These are phyloP conservation scores for Papilio polytes DNA, from an alignment of 1,140 invertebrate genomes.

Conservation along the genomic window DNA sequence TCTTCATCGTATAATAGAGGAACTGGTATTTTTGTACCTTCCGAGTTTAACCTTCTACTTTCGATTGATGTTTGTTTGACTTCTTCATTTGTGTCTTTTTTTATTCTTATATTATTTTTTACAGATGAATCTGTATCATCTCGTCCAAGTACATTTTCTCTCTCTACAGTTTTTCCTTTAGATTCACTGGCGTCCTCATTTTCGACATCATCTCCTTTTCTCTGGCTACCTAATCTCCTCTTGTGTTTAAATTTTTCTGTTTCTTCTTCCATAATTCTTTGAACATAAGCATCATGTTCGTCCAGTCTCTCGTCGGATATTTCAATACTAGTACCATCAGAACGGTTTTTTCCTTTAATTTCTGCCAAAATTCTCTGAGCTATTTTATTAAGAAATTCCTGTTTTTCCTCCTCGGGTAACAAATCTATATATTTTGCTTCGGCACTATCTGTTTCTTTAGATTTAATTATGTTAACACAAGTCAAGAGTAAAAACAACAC, in stretches of 20 bases:
- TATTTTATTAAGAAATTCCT: slow-evolving; percentile 63
- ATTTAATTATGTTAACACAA: slow-evolving; percentile 43
- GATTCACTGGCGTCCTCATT: neutral
- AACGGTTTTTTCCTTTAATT: slow-evolving; percentile 50
- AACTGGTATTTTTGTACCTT: slow-evolving; percentile 29
- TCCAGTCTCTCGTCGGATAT: slow-evolving; percentile 61
- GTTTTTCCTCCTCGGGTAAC: slow-evolving; percentile 66
- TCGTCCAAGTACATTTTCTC: slow-evolving; percentile 37
- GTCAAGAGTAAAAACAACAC: slow-evolving; percentile 50
- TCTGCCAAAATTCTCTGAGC: slow-evolving; percentile 66
- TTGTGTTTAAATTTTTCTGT: slow-evolving; percentile 54
- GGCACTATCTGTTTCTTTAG: slow-evolving; percentile 48
- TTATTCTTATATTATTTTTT: slow-evolving; percentile 30
- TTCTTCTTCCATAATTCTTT: slow-evolving; percentile 65
- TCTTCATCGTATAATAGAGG: slow-evolving; percentile 35
- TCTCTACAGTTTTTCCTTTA: slow-evolving; percentile 20
- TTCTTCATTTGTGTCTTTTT: slow-evolving; percentile 44
- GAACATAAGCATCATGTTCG: slow-evolving; percentile 59
- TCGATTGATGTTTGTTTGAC: slow-evolving; percentile 35
- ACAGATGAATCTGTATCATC: slow-evolving; percentile 55
- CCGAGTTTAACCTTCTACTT: slow-evolving; percentile 18
- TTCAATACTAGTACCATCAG: slow-evolving; percentile 49
- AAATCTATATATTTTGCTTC: slow-evolving; percentile 69
- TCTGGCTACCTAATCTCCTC: slow-evolving; percentile 37
- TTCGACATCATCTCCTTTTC: slow-evolving; percentile 27